Conservation (phyloP, 1,140 invertebrate species). For the Fopius arisanus region DNA sequence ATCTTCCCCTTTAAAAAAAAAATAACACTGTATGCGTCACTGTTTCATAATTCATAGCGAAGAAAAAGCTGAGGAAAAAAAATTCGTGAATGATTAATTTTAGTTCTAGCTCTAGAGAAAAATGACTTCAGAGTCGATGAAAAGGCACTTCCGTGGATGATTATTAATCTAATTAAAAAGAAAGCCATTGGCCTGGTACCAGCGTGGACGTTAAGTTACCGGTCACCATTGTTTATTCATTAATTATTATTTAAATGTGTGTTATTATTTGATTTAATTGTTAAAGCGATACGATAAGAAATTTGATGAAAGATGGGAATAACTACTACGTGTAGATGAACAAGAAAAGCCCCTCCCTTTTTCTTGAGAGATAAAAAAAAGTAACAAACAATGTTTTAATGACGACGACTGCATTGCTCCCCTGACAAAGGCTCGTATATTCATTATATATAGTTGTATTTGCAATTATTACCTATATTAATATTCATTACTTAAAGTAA, state of each 20-base stretch:
- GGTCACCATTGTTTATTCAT: constrained; percentile 27
- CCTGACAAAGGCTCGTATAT: constrained; percentile 57
- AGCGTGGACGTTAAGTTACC: constrained; percentile 5
- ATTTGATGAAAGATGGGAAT: background rate
- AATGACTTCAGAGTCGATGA: background rate
- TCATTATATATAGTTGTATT: constrained; percentile 56
- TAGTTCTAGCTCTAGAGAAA: background rate
- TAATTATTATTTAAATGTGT: constrained; percentile 35
- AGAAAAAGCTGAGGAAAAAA: background rate
- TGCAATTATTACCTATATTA: constrained; percentile 57
- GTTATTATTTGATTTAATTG: constrained; percentile 20
- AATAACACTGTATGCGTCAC: background rate
- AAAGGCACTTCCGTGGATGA: background rate
- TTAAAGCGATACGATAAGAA: background rate
- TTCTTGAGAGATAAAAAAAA: constrained; percentile 19
- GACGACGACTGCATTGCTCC: constrained; percentile 54
- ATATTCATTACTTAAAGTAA: constrained; percentile 49
- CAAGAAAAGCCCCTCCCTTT: background rate
- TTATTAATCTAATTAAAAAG: background rate
- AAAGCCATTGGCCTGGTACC: background rate
- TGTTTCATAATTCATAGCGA: background rate
- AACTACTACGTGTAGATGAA: background rate
- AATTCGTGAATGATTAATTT: background rate
- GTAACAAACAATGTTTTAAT: constrained; percentile 45
- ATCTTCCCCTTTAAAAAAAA: background rate